Conservation (phyloP, 2,888 invertebrate species). For the Cosmopolites sordidus region DNA sequence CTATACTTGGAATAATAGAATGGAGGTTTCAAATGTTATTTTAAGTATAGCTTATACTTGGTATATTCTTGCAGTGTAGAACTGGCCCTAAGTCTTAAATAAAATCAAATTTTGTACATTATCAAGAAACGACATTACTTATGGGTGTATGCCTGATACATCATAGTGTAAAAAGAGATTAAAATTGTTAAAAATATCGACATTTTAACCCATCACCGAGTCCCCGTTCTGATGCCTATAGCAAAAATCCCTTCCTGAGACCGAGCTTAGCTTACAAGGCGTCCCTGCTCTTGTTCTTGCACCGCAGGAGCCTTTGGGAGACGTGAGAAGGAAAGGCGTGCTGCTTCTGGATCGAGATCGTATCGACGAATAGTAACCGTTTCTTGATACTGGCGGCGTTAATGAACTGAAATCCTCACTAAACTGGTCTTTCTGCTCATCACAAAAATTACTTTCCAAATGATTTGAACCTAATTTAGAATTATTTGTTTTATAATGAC, state of each 20-base stretch:
- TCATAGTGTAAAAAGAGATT: too few relatives aligned
- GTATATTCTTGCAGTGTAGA: too few relatives aligned
- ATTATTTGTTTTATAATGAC: too few relatives aligned
- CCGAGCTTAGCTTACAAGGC: conserved; percentile 41
- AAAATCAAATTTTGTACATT: too few relatives aligned
- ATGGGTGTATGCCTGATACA: too few relatives aligned
- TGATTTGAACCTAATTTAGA: too few relatives aligned
- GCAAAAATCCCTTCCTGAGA: conserved; percentile 44
- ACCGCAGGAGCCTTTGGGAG: conserved; percentile 35
- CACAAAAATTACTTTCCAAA: not conserved
- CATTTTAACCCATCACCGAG: conserved; percentile 39
- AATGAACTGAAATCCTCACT: conserved; percentile 32
- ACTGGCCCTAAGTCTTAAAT: too few relatives aligned
- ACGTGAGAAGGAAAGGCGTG: conserved; percentile 38
- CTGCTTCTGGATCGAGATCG: conserved; percentile 41
- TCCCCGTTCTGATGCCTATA: conserved; percentile 45
- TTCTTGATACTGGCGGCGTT: conserved; percentile 42
- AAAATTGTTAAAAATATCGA: not conserved
- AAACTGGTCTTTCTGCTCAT: conserved; percentile 28
- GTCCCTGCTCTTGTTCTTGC: conserved; percentile 45
- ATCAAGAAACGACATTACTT: too few relatives aligned
- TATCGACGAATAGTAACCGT: conserved; percentile 31
- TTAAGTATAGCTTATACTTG: too few relatives aligned
- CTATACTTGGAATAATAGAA: too few relatives aligned
- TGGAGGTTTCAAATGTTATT: too few relatives aligned